These are phyloP conservation scores for Bimastos eiseni DNA, from an alignment of 2,888 invertebrate genomes.

Conservation along the genomic window DNA sequence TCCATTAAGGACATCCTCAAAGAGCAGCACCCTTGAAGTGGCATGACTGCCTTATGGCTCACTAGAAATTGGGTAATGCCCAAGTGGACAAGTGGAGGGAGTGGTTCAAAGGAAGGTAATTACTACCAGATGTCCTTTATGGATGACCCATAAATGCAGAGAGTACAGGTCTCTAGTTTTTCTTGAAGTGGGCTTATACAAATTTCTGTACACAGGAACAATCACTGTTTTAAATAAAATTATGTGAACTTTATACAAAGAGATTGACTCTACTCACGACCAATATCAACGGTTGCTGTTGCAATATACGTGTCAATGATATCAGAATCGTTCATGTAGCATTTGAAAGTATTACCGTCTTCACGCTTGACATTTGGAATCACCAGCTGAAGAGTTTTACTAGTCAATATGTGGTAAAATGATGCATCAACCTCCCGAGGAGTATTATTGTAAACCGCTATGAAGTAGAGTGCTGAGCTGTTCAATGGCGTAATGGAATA, in stretches of 20 bases:
- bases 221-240: neutral
- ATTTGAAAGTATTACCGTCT: neutral
- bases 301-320: neutral
- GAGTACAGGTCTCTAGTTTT: neutral
- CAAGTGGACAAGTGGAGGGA: no score
- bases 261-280: neutral
- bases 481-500: neutral
- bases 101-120: no score
- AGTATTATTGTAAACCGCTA: neutral
- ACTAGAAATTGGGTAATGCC: no score
- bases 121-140: no score
- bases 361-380: conserved; percentile 15
- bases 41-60: no score
- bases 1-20: no score
- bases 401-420: neutral
- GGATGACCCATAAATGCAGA: neutral
- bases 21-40: no score
- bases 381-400: neutral
- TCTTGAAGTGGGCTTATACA: neutral
- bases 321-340: conserved; percentile 22
- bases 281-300: neutral
- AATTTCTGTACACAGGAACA: neutral
- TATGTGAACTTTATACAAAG: neutral
- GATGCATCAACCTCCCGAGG: neutral
- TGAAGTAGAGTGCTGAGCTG: conserved; percentile 17